phyloP scores from a whole-genome alignment of 1,140 invertebrate species.

The Leguminivora glycinivorella region DNA sequence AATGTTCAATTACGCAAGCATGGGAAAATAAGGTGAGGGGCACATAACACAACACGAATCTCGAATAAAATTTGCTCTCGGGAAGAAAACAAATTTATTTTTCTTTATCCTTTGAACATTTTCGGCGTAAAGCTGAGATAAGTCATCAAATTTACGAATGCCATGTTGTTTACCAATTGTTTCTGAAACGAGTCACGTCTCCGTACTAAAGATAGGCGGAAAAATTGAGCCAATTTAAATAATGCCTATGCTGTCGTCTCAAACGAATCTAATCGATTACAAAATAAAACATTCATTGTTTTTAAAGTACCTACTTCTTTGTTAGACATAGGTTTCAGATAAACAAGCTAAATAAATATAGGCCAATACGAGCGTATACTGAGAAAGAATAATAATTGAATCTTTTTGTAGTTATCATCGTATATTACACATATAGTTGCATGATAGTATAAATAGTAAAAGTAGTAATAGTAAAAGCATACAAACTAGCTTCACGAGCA shows the following conservation, averaged over 20 bases:
- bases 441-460: too few species aligned
- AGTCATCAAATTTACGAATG: constrained; percentile 58
- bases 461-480: too few species aligned
- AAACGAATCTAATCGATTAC: neutral
- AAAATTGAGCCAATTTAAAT: constrained; percentile 56
- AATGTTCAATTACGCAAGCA: constrained; percentile 22
- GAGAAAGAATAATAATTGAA: too few species aligned
- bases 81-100: constrained; percentile 44
- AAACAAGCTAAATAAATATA: too few species aligned
- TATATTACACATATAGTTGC: too few species aligned
- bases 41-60: constrained; percentile 28
- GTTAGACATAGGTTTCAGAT: too few species aligned
- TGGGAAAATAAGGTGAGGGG: constrained; percentile 5
- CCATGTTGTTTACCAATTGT: constrained; percentile 63
- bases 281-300: too few species aligned
- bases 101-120: constrained; percentile 45
- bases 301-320: too few species aligned
- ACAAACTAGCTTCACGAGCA: too few species aligned
- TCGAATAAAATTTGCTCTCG: constrained; percentile 40
- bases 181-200: constrained; percentile 55
- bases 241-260: constrained; percentile 37
- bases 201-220: constrained; percentile 43
- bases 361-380: too few species aligned
- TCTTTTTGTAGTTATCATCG: too few species aligned
- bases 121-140: constrained; percentile 52